A percentile compares a stretch with the other conserved stretches of the same genome.
Conservation (phyloP, 2,888 invertebrate species). For the Aspidapion aeneum region DNA sequence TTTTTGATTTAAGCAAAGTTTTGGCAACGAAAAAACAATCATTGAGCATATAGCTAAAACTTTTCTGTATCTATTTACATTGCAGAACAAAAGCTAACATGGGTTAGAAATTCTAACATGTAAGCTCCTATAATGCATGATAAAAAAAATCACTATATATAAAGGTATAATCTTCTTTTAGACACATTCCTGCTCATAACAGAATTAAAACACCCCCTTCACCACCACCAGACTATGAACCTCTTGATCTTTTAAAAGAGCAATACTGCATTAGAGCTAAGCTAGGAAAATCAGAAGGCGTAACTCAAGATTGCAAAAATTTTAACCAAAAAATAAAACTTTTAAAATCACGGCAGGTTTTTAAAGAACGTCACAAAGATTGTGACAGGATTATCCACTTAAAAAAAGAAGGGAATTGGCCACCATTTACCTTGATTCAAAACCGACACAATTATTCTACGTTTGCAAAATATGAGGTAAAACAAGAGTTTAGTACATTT, state of each 20-base stretch:
- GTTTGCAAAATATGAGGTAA: neutral
- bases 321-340: slow-evolving; percentile 29
- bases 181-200: neutral
- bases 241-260: slow-evolving; percentile 30
- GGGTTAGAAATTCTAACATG: too few relatives aligned
- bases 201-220: neutral
- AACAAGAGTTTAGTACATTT: slow-evolving; percentile 4
- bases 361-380: slow-evolving; percentile 21
- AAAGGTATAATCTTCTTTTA: neutral
- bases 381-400: slow-evolving; percentile 23
- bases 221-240: slow-evolving; percentile 27
- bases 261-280: slow-evolving; percentile 32
- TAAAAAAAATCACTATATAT: too few relatives aligned
- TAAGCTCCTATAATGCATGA: too few relatives aligned
- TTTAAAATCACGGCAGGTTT: slow-evolving; percentile 24
- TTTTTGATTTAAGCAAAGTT: too few relatives aligned
- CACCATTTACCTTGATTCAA: slow-evolving; percentile 14
- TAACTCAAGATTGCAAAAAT: slow-evolving; percentile 29
- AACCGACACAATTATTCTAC: slow-evolving; percentile 9
- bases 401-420: slow-evolving; percentile 25
- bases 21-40: too few relatives aligned
- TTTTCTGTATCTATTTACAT: too few relatives aligned
- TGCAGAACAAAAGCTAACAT: too few relatives aligned
- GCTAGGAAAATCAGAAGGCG: slow-evolving; percentile 26
- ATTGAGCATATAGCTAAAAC: too few relatives aligned